phyloP scores from a whole-genome alignment of 2,113 vertebrate genomes.

The Epinephelus fuscoguttatus region DNA sequence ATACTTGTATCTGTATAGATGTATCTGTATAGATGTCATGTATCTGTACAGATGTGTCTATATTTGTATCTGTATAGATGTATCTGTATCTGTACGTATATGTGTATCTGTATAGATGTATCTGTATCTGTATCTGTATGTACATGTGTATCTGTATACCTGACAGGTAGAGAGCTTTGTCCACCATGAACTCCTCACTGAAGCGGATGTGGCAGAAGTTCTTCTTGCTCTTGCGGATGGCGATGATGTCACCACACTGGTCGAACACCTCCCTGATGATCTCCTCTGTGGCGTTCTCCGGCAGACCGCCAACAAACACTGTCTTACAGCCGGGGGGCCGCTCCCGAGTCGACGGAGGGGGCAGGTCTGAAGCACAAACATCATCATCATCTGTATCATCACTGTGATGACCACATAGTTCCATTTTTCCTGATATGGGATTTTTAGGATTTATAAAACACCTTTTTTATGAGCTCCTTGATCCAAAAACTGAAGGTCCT shows the following conservation, averaged over 20 bases:
- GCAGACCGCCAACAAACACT: slow-evolving; percentile 94
- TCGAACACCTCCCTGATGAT: slow-evolving; percentile 94
- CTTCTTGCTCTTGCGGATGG: slow-evolving; percentile 96
- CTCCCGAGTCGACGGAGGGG: slow-evolving; percentile 92
- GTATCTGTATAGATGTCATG: not conserved
- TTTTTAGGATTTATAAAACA: no score
- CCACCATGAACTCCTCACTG: slow-evolving; percentile 93
- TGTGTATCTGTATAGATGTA: not conserved
- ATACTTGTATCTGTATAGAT: not conserved
- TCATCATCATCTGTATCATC: not conserved
- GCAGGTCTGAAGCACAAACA: slow-evolving; percentile 85
- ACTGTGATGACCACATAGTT: no score
- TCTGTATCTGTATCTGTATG: not conserved
- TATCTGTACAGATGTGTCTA: slow-evolving; percentile 58
- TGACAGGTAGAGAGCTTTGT: slow-evolving; percentile 94
- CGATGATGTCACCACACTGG: slow-evolving; percentile 93
- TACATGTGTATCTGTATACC: slow-evolving; percentile 78
- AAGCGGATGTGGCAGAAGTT: slow-evolving; percentile 98
- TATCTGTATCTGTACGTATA: no score
- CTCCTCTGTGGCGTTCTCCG: slow-evolving; percentile 92
- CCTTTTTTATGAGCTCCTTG: no score
- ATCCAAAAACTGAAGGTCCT: no score
- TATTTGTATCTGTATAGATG: no score
- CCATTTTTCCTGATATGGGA: no score
- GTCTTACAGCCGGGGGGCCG: slow-evolving; percentile 96